A percentile compares a stretch with the other conserved stretches of the same genome.
Evolutionary conservation across 2,797 vertebrate species (phyloP).

Genomic region (Melanogrammus aeglefinus): DNA sequence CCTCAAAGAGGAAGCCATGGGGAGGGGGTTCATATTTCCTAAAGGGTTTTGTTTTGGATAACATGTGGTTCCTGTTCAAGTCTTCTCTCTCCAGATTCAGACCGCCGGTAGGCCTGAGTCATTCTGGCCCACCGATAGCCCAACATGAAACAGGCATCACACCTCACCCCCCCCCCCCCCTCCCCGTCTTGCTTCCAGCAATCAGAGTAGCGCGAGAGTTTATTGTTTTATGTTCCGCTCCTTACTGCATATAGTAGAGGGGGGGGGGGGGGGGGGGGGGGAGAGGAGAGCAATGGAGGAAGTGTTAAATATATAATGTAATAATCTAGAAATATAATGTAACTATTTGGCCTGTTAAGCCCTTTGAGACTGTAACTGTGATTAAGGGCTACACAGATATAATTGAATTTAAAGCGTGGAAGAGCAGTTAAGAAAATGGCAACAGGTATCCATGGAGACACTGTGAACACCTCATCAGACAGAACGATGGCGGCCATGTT

Average conservation of each 20-base stretch:
- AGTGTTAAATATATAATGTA: too few species aligned
- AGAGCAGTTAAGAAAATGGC: too few species aligned
- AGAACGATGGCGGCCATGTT: too few species aligned
- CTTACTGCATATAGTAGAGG: slow-evolving; percentile 40
- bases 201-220: slow-evolving; percentile 56
- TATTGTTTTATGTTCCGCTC: slow-evolving; percentile 52
- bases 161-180: slow-evolving; percentile 26
- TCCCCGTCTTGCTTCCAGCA: slow-evolving; percentile 24
- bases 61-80: slow-evolving; percentile 38
- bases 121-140: slow-evolving; percentile 36
- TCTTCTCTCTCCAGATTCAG: slow-evolving; percentile 26
- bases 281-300: slow-evolving; percentile 33
- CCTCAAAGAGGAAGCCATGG: slow-evolving; percentile 28
- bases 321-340: too few species aligned
- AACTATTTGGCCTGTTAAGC: too few species aligned
- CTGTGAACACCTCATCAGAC: too few species aligned
- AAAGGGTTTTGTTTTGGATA: slow-evolving; percentile 33
- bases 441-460: too few species aligned
- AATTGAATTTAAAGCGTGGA: too few species aligned
- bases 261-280: slow-evolving; percentile 3
- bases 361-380: too few species aligned
- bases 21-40: slow-evolving; percentile 45
- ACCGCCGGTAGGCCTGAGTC: slow-evolving; percentile 37
- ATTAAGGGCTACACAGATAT: too few species aligned
- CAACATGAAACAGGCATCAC: slow-evolving; percentile 57